Base-by-base conservation (phyloP, 2,797 vertebrate species). In the Lerista edwardsae region DNA sequence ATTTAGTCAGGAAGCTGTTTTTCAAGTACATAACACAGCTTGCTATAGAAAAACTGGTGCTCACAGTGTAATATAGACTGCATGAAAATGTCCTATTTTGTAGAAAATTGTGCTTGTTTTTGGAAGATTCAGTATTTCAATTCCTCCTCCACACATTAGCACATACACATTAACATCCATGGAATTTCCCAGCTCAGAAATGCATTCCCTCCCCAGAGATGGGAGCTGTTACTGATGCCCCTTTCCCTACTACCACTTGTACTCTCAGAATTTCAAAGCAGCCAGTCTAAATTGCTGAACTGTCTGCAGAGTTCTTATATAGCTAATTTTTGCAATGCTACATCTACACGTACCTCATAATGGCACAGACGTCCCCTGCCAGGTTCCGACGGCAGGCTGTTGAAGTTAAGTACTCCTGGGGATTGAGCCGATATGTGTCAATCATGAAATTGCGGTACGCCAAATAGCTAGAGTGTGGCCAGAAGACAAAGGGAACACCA, bases 381-480 rank as follows among this genome's bases (percentile, higher is more conserved):
- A 99, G 94, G 93, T 99, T 99, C 86, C 98, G 96, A 74, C 98
- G 97, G 87, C 98, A 99, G 84, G 98, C 98, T 0, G 98, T 99
- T 86, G 98, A 98, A 69, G 98, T 99, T 86, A 99, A 96, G 94
- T 99, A 99, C 94, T 99, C 98, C 94, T 99, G 98, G 75, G 98
- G 98, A 93, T 99, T 99, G 86, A 99, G 97, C 71, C 98, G 96
- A 94, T 99, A 99, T 1, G 98, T 99, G 95, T 99, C 98, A 59
- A 99, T 99, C 98, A 99, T 99, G 95, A 99, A 99, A 94, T 99
- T 99, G 74, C 98, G 96, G 93, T 99, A 99, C 0, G 98, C 98
- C 93, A 99, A 90, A 92, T 99, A 99, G 86, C 98, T 99, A 94
- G 75, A 88, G 79, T 76, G 12, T 57, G 41, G 73, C 23, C 85